Percentiles rank a stretch among this genome's conserved stretches.
Conservation (phyloP, 2,113 vertebrate species). For the Paramormyrops kingsleyae region DNA sequence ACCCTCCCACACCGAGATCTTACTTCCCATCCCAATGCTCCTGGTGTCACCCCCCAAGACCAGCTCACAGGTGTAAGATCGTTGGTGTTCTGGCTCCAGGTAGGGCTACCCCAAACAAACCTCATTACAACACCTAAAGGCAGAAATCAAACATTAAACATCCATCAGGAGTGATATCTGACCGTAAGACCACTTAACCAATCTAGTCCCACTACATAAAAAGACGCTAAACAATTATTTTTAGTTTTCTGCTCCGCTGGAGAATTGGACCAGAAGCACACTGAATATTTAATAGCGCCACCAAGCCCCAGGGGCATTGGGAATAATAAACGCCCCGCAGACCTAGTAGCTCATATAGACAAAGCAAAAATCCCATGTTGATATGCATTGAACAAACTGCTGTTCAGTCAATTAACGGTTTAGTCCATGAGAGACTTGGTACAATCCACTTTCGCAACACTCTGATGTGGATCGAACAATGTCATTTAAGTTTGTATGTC, state of each 20-base stretch:
- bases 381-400: background rate
- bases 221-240: background rate
- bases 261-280: background rate
- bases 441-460: background rate
- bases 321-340: background rate
- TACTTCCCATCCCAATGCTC: background rate
- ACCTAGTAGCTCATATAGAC: background rate
- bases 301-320: background rate
- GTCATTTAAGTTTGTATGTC: background rate
- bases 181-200: background rate
- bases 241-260: background rate
- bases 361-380: background rate
- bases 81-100: background rate
- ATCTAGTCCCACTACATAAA: background rate
- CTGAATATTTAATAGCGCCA: background rate
- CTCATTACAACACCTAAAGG: background rate
- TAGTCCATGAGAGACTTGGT: background rate
- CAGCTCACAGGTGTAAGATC: background rate
- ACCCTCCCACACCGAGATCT: background rate
- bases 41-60: background rate
- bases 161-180: background rate
- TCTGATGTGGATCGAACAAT: background rate
- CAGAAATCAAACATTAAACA: background rate
- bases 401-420: background rate
- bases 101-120: background rate